These are phyloP conservation scores for Apamea monoglypha DNA, from an alignment of 2,888 invertebrate species.

Conservation along the genomic window DNA sequence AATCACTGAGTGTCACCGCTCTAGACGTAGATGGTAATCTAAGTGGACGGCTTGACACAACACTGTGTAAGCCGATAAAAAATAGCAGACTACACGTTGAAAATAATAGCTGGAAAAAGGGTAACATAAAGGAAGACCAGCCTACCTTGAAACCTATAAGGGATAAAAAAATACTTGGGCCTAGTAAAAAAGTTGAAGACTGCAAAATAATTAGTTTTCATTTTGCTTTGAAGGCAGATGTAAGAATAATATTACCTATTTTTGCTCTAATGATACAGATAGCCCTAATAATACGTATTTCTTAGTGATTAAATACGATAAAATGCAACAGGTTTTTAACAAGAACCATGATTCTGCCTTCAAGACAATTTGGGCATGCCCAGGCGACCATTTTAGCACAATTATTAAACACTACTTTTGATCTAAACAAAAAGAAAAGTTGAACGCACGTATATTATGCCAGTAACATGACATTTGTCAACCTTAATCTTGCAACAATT, in stretches of 20 bases:
- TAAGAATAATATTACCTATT: constrained; percentile 38
- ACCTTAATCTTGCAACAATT: neutral
- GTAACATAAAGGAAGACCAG: constrained; percentile 41
- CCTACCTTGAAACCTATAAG: constrained; percentile 37
- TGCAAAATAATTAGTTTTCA: constrained; percentile 55
- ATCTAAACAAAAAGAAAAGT: neutral
- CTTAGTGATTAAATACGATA: constrained; percentile 13
- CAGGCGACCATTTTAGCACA: neutral
- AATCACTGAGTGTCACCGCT: constrained; percentile 79
- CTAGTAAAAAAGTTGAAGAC: constrained; percentile 35
- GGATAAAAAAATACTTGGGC: constrained; percentile 37
- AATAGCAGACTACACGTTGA: constrained; percentile 59
- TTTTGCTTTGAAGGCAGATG: constrained; percentile 43
- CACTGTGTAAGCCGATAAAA: constrained; percentile 72
- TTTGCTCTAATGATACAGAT: constrained; percentile 36
- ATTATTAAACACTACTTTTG: neutral
- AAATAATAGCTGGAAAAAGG: constrained; percentile 67
- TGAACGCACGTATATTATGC: no score
- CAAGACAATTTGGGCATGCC: no score
- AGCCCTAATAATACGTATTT: constrained; percentile 20
- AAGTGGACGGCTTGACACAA: constrained; percentile 69
- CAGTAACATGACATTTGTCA: constrained; percentile 3
- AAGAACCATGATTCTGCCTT: neutral
- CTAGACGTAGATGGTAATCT: constrained; percentile 79
- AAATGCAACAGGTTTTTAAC: constrained; percentile 1